Evolutionary conservation across 1,140 invertebrate genomes (phyloP).

Genomic region (Scaptomyza hsui): DNA sequence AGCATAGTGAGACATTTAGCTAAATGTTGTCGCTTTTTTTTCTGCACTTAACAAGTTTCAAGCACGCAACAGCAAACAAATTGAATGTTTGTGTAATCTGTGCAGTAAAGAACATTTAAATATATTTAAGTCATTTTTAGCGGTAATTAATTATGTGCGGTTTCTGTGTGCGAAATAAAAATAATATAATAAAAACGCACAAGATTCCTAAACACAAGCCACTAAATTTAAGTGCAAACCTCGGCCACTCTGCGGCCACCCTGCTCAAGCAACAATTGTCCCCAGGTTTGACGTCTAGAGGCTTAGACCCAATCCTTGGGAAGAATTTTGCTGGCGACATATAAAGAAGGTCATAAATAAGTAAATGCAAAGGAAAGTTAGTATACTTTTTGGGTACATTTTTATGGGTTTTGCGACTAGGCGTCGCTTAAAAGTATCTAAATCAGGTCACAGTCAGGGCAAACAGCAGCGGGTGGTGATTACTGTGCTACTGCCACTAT

Average conservation of each 20-base stretch:
- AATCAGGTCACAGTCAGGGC: slow-evolving; percentile 22
- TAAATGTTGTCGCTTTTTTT: too few relatives aligned
- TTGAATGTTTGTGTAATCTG: too few relatives aligned
- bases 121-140: too few relatives aligned
- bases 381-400: not conserved
- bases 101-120: too few relatives aligned
- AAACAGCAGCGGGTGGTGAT: not conserved
- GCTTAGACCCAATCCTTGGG: not conserved
- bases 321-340: not conserved
- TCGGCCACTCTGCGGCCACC: slow-evolving; percentile 18
- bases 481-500: too few relatives aligned
- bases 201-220: not conserved
- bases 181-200: not conserved
- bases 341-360: slow-evolving; percentile 41
- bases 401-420: slow-evolving; percentile 6
- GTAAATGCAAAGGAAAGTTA: not conserved
- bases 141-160: slow-evolving; percentile 23
- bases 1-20: too few relatives aligned
- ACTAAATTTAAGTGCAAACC: slow-evolving; percentile 30
- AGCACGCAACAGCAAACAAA: too few relatives aligned
- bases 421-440: slow-evolving; percentile 6
- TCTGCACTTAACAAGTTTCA: too few relatives aligned
- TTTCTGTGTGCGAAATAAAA: too few relatives aligned
- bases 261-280: slow-evolving; percentile 56
- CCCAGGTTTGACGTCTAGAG: slow-evolving; percentile 22